A percentile compares a stretch with the other conserved stretches of the same genome.
Evolutionary conservation across 2,113 vertebrate species (phyloP).

Genomic region (Plecturocebus donacophilus): DNA sequence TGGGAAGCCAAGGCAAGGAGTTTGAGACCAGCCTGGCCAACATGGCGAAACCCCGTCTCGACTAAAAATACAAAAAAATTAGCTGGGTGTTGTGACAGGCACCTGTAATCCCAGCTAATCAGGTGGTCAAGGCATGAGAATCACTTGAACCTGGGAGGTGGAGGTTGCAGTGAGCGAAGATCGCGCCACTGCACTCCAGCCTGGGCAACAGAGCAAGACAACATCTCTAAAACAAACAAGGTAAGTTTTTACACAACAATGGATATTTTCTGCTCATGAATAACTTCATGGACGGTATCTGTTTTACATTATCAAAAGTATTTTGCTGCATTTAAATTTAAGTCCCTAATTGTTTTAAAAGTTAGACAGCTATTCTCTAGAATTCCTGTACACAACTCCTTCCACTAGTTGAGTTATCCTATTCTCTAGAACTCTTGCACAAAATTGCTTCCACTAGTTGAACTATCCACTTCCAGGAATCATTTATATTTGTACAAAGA

Average conservation of each 20-base stretch:
- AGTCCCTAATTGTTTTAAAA: conserved; percentile 2
- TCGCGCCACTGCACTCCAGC: too few species aligned
- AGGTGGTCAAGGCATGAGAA: too few species aligned
- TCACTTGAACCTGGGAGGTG: too few species aligned
- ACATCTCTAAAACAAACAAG: neutral
- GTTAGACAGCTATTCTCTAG: neutral
- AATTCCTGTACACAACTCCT: neutral
- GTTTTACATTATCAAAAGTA: neutral
- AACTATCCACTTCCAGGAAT: neutral
- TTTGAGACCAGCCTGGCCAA: too few species aligned
- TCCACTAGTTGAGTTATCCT: neutral
- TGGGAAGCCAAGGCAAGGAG: too few species aligned
- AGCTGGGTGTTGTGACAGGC: too few species aligned
- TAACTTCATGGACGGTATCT: neutral
- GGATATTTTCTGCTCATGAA: neutral
- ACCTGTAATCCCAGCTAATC: too few species aligned
- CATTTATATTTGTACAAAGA: neutral
- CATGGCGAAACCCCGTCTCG: too few species aligned
- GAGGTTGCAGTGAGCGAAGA: too few species aligned
- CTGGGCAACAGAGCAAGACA: too few species aligned
- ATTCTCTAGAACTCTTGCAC: neutral
- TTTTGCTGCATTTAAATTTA: conserved; percentile 11
- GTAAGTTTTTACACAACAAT: neutral
- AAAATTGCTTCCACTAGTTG: neutral
- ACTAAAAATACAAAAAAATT: too few species aligned